Evolutionary conservation across 2,888 invertebrate genomes (phyloP), one percentile per base, ranked within the genome.

Genomic region (Agrotis exclamationis): DNA sequence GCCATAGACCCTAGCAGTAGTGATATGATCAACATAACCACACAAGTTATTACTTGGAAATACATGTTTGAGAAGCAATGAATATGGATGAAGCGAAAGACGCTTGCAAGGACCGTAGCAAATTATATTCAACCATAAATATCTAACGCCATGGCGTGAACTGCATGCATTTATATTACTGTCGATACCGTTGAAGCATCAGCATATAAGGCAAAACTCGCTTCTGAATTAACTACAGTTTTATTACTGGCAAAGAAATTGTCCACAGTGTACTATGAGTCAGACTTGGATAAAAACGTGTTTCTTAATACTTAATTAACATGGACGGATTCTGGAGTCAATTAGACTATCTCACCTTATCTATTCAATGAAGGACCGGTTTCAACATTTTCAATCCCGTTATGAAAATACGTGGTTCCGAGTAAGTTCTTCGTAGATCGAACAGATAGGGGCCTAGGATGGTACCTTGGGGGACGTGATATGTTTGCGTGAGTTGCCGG

Each of bases 291-390:
- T 74, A 53, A 73, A 72, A 75, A 84, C 84, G 59, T 57, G 84
- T 82, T 77, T 80, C 68, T 74, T 63, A 74, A 83, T 81, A 76
- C 69, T 82, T 83, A 81, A 73, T 82, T 83, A 79, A 74, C 77
- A 76, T 69, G 63, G 65, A 70, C n/a, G 33, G 67, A 70, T 75
- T 73, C 73, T 68, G 45, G 60, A 64, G 76, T 78, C 80, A 82
- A 83, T 85, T 85, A 83, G 71, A 69, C 48, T 85, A 85, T 85
- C 83, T 80, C 54, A 53, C 70, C 65, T 83, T 78, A 85, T 85
- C 82, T 82, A 82, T 70, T 79, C 81, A 81, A 76, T 74, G 66
- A 57, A 63, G 53, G 58, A 80, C 83, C 71, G 74, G 85, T 83
- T 76, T 62, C 28, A 58, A 72, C 57, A 66, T 74, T 62, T 80